phyloP scores from a whole-genome alignment of 1,140 invertebrate genomes.

The Aricia agestis region DNA sequence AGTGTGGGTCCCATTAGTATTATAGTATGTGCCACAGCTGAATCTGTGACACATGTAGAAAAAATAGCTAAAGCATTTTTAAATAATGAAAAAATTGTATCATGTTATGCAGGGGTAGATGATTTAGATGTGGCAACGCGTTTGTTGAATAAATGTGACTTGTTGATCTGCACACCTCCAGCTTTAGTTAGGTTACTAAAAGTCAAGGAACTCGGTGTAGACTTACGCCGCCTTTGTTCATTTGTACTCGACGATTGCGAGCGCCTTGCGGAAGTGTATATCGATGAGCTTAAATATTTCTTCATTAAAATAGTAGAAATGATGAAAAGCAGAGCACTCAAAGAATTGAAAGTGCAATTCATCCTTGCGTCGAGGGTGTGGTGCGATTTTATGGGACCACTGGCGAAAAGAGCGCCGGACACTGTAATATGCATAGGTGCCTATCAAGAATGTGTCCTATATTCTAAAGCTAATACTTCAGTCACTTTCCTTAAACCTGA shows the following conservation, averaged over 20 bases:
- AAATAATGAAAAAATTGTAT: conserved; percentile 40
- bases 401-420: conserved; percentile 54
- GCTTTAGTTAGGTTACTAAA: conserved; percentile 50
- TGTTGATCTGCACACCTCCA: conserved; percentile 53
- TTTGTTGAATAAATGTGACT: conserved; percentile 55
- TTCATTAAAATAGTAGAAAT: conserved; percentile 51
- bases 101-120: conserved; percentile 54
- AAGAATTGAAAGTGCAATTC: conserved; percentile 56
- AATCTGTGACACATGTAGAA: conserved; percentile 45
- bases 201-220: conserved; percentile 46
- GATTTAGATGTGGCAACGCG: conserved; percentile 43
- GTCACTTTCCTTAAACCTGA: conserved; percentile 50
- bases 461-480: conserved; percentile 54
- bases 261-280: conserved; percentile 42
- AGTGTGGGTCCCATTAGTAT: conserved; percentile 49
- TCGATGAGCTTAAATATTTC: conserved; percentile 49
- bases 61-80: conserved; percentile 47
- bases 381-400: conserved; percentile 54
- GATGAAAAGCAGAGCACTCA: conserved; percentile 45
- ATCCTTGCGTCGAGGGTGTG: conserved; percentile 54
- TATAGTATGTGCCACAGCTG: conserved; percentile 59
- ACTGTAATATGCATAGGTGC: conserved; percentile 59
- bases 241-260: conserved; percentile 64
- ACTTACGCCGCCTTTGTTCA: conserved; percentile 45
- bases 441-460: conserved; percentile 63